Conservation (phyloP, 2,888 invertebrate species). For the Chrysolina oricalcia region DNA sequence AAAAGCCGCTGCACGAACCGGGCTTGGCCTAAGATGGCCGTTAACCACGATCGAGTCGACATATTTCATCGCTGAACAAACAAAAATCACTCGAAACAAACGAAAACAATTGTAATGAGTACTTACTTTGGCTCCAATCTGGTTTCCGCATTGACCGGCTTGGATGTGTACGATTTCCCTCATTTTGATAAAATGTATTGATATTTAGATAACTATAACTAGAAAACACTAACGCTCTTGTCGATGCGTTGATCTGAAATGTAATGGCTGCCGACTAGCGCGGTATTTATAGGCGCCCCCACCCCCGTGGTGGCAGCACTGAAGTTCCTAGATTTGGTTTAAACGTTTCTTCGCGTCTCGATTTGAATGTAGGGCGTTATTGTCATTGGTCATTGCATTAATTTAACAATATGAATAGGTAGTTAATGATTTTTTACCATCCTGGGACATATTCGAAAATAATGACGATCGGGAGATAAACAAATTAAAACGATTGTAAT, state of each 20-base stretch:
- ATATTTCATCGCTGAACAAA: constrained; percentile 18
- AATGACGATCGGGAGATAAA: neutral
- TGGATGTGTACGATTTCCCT: constrained; percentile 95
- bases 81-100: constrained; percentile 36
- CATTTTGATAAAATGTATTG: constrained; percentile 74
- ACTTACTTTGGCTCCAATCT: constrained; percentile 92
- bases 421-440: neutral
- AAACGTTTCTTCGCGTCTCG: constrained; percentile 49
- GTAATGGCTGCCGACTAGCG: constrained; percentile 58
- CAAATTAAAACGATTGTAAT: neutral
- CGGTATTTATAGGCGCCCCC: constrained; percentile 64
- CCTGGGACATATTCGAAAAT: constrained; percentile 3
- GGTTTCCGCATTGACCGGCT: constrained; percentile 85
- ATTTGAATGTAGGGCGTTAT: constrained; percentile 61
- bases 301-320: constrained; percentile 57
- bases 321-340: constrained; percentile 56
- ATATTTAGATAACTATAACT: constrained; percentile 52
- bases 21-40: constrained; percentile 44
- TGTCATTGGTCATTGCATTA: constrained; percentile 33
- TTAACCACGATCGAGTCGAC: neutral
- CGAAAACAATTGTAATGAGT: constrained; percentile 41
- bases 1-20: constrained; percentile 16
- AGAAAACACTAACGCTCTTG: constrained; percentile 64
- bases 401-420: constrained; percentile 26
- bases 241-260: constrained; percentile 62